Evolutionary conservation across 2,888 invertebrate species (phyloP).

Genomic region (Drosophila ochracea): DNA sequence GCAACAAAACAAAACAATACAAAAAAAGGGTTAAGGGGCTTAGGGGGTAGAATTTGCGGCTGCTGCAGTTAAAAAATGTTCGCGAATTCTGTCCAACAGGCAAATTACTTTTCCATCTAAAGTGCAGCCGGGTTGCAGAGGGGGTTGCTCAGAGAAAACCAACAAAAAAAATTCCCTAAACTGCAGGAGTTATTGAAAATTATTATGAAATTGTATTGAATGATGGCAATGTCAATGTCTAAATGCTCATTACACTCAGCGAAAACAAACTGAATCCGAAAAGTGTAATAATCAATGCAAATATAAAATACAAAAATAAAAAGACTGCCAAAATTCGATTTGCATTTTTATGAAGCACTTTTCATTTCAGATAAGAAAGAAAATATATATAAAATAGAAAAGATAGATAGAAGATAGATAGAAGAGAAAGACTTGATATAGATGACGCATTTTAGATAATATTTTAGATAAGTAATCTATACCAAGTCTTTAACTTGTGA

Average conservation of each 20-base stretch:
- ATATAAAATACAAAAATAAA: neutral
- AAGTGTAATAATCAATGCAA: neutral
- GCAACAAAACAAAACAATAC: neutral
- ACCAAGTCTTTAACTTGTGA: too few species aligned
- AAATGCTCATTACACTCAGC: constrained; percentile 33
- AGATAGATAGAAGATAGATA: too few species aligned
- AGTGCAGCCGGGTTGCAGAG: constrained; percentile 7
- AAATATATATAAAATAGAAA: too few species aligned
- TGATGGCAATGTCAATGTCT: constrained; percentile 23
- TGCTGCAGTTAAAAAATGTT: constrained; percentile 42
- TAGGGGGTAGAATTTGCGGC: constrained; percentile 66
- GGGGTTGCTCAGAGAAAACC: constrained; percentile 38
- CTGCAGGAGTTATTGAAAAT: constrained; percentile 27
- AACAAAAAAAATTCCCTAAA: neutral
- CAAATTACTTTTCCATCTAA: constrained; percentile 47
- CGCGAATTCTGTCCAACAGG: constrained; percentile 43
- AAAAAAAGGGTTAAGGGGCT: constrained; percentile 70
- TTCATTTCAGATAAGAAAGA: neutral
- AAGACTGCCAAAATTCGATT: neutral
- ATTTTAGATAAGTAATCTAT: too few species aligned
- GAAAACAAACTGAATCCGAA: constrained; percentile 2
- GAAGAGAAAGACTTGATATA: too few species aligned
- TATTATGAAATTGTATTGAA: constrained; percentile 40
- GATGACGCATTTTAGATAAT: too few species aligned
- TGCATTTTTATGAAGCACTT: neutral